Percentiles rank a stretch among this genome's conserved stretches.
These are phyloP conservation scores for Phrynosoma platyrhinos DNA, from an alignment of 2,113 vertebrate genomes.

Conservation along the genomic window DNA sequence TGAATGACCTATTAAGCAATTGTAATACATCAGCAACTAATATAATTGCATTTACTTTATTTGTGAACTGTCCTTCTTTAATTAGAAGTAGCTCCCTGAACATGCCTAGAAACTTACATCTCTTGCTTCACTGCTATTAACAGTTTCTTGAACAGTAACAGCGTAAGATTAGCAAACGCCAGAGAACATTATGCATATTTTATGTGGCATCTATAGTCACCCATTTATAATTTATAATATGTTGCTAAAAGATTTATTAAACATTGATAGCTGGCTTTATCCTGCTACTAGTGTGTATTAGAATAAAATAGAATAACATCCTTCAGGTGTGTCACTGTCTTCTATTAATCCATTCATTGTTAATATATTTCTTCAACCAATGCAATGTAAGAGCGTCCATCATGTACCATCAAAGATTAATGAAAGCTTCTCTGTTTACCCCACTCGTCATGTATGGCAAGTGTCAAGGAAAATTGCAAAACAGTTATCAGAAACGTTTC, in stretches of 20 bases:
- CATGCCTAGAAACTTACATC: slow-evolving; percentile 42
- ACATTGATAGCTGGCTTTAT: slow-evolving; percentile 63
- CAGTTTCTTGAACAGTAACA: slow-evolving; percentile 58
- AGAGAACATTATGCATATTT: slow-evolving; percentile 66
- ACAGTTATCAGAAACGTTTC: not conserved
- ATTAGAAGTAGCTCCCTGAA: slow-evolving; percentile 61
- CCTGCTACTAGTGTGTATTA: slow-evolving; percentile 45
- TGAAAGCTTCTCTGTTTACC: slow-evolving; percentile 1
- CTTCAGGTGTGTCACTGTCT: slow-evolving; percentile 54
- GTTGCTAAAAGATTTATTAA: slow-evolving; percentile 66
- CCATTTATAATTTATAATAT: slow-evolving; percentile 66
- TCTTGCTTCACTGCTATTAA: slow-evolving; percentile 53
- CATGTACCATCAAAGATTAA: slow-evolving; percentile 43
- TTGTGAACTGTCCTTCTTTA: slow-evolving; percentile 60
- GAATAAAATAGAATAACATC: slow-evolving; percentile 58
- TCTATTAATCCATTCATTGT: slow-evolving; percentile 52
- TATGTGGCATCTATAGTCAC: slow-evolving; percentile 52
- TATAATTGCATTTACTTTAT: slow-evolving; percentile 51
- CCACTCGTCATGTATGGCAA: slow-evolving; percentile 35
- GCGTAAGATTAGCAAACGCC: slow-evolving; percentile 51
- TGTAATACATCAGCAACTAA: slow-evolving; percentile 30
- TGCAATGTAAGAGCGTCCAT: slow-evolving; percentile 33
- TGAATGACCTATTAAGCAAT: slow-evolving; percentile 46
- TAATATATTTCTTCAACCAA: slow-evolving; percentile 59
- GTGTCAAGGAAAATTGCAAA: slow-evolving; percentile 17